phyloP scores from a whole-genome alignment of 1,140 invertebrate genomes.

The Daktulosphaira vitifoliae region DNA sequence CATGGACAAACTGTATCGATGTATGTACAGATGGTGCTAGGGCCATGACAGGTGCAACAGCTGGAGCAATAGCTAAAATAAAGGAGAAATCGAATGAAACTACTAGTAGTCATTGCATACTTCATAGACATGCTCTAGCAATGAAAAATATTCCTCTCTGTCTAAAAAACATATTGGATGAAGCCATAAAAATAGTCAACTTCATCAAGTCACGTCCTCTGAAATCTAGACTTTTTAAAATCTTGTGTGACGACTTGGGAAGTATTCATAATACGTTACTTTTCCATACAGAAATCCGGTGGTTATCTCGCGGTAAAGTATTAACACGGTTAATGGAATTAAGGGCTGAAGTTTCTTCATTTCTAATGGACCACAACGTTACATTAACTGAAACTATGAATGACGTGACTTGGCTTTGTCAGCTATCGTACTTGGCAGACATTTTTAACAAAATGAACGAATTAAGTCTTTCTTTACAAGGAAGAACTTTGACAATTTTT shows the following conservation, averaged over 20 bases:
- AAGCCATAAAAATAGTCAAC: conserved; percentile 35
- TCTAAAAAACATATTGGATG: conserved; percentile 31
- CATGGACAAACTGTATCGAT: conserved; percentile 6
- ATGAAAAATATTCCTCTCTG: conserved; percentile 14
- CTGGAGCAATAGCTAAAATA: conserved; percentile 6
- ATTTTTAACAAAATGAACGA: no score
- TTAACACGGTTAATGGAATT: conserved; percentile 42
- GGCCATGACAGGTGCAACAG: conserved; percentile 5
- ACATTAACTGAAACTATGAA: neutral
- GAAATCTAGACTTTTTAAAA: conserved; percentile 35
- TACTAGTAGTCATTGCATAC: conserved; percentile 32
- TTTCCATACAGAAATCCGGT: conserved; percentile 41
- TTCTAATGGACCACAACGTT: neutral
- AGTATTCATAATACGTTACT: conserved; percentile 41
- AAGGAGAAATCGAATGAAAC: conserved; percentile 19
- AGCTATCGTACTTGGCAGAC: neutral
- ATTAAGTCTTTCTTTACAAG: no score
- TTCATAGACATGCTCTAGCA: conserved; percentile 33
- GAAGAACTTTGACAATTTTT: no score
- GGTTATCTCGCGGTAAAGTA: conserved; percentile 42
- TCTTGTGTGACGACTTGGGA: conserved; percentile 41
- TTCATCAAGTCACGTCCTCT: conserved; percentile 34
- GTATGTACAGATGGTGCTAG: conserved; percentile 4
- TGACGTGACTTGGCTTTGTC: neutral
- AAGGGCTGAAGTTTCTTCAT: conserved; percentile 29